Evolutionary conservation across 1,140 invertebrate species (phyloP), one percentile per base, ranked within the genome.

Genomic region (Andricus grossulariae): DNA sequence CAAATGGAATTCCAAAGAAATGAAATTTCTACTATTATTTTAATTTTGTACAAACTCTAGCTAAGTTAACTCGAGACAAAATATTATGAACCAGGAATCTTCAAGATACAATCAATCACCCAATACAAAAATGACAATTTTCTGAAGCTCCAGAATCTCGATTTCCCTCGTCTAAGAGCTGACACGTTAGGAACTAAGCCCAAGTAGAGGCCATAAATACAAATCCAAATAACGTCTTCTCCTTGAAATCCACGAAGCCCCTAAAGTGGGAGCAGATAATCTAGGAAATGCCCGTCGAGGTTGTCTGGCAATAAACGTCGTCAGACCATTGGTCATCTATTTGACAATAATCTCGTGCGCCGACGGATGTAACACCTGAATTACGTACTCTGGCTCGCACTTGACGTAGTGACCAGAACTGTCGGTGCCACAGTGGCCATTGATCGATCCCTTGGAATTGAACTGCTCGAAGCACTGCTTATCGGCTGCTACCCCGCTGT

Each of bases 371-470:
- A 66, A 32, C 60, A 66, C 60, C 45, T 39, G 71, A 73, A 78
- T 77, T 82, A 95, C 96, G 95, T 93, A 98, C 96, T 97, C 95
- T 80, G 94, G 91, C 70, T 96, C 95, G 91, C 97, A 98, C 92
- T 96, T 98, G 82, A 97, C 93, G 89, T 94, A 97, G 86, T 95
- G 94, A 32, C 96, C 97, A 80, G 93, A 93, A 16, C 89, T 83
- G 87, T 98, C 96, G 60, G 94, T 94, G 2, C 98, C 98, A 91
- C 98, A 99, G 89, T 99, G 97, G 0, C 98, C 98, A 83, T 96
- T 98, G 72, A 97, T 95, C 6, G 96, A 97, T 13, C 98, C 98
- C 86, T 98, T 97, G 0, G 96, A 96, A 90, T 99, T 99, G 90
- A 98, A 99, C 87, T 97, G 95, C 78, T 97, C 95, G 90, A 96